These are phyloP conservation scores for Corapipo altera DNA, from an alignment of 2,113 vertebrate genomes.

Conservation along the genomic window DNA sequence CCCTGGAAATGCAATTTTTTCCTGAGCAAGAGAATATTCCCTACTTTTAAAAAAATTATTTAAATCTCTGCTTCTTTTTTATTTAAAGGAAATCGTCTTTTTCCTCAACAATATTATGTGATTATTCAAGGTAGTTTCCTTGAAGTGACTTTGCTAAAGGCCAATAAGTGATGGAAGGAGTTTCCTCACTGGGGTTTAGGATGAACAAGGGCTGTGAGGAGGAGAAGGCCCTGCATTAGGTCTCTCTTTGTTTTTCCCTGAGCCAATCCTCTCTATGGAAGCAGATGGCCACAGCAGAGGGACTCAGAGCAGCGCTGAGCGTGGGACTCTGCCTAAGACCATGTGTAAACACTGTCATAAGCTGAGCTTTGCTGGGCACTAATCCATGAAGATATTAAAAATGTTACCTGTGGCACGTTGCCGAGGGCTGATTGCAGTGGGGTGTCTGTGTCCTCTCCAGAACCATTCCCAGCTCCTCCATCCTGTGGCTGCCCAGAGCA, in stretches of 20 bases:
- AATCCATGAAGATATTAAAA: slow-evolving; percentile 7
- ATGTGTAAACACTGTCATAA: neutral
- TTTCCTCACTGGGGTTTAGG: neutral
- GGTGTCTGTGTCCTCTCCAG: neutral
- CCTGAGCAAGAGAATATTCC: neutral
- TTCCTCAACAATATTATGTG: neutral
- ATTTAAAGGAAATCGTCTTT: neutral
- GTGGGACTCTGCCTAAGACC: neutral
- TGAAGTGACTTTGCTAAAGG: neutral
- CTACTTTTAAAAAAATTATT: neutral
- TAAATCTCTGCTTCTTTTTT: neutral
- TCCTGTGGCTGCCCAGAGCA: neutral
- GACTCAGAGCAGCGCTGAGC: neutral
- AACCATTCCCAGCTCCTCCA: neutral
- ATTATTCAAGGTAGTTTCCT: neutral
- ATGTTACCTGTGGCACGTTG: neutral
- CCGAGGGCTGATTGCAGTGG: neutral
- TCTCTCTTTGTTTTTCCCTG: neutral
- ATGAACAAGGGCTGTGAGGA: neutral
- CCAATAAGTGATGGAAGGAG: neutral
- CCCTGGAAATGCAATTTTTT: neutral
- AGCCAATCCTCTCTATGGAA: neutral
- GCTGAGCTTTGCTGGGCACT: neutral
- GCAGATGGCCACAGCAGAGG: neutral
- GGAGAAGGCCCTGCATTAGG: neutral